Base-by-base conservation (phyloP, 2,797 vertebrate species). In the Enteromius fasciolatus region DNA sequence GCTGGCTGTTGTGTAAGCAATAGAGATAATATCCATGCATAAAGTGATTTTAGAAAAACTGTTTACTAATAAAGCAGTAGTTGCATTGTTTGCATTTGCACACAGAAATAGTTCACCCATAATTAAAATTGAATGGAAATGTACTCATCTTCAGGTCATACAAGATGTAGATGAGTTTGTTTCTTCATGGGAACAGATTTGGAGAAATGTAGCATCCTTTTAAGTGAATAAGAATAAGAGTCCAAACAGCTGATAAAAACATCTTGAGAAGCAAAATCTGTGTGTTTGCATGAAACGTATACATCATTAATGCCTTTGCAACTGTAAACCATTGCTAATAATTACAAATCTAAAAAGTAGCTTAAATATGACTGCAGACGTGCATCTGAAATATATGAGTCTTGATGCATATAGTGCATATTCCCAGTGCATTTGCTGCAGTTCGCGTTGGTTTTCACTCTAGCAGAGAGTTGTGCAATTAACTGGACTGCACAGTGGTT, bases 401-500 rank as follows among this genome's bases (percentile, higher is more conserved):
- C 15, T 79, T 39, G 31, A 44, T 57, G 28, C 64, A 68, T 28
- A 31, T 28, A 31, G 59, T 63, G 28, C 33, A 50, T 31, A 52
- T 25, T 25, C 31, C 48, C 63, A 54, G 48, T 41, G 64, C 48
- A 9, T 31, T 20, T 23, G 2, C 76, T 52, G 76, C 31, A 12
- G 46, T 23, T 41, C 1, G n/a, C 31, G 25, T 79, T 69, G 2
- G 1, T 52, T 33, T 36, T 64, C 20, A 11, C 15, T 72, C 1
- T 25, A 44, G 66, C 50, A 36, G 61, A 2, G 20, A 50, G 44
- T 48, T 67, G 66, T 44, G 64, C 11, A 39, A 41, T 64, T 78
- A 66, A 50, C 52, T 70, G 48, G 3, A 31, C 64, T 57, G 59
- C 25, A n/a, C 28, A 6, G 44, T 75, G 18, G 54, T 78, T 82